Conservation (phyloP, 1,140 invertebrate species). For the Magallana angulata region DNA sequence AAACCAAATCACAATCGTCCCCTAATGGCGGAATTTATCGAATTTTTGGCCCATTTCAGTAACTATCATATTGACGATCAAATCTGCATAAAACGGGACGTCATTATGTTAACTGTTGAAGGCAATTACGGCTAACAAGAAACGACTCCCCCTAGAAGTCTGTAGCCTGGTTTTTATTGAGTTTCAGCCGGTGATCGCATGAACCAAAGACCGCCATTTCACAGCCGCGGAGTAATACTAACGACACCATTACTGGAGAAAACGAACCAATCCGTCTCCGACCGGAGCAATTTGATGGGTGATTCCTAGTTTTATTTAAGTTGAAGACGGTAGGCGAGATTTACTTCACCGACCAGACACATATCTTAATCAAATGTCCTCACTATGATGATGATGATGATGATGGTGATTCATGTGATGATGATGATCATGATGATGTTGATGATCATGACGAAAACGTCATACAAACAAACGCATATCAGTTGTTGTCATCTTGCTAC, state of each 20-base stretch:
- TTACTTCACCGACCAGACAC: too few species aligned
- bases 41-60: conserved; percentile 10
- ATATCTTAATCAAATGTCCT: too few species aligned
- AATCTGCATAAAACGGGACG: conserved; percentile 35
- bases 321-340: too few species aligned
- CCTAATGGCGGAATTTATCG: conserved; percentile 11
- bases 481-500: too few species aligned
- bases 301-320: too few species aligned
- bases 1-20: background rate
- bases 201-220: background rate
- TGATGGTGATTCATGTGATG: too few species aligned
- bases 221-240: background rate
- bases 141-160: background rate
- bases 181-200: background rate
- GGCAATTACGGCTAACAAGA: conserved; percentile 33
- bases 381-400: too few species aligned
- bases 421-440: too few species aligned
- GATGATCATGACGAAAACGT: too few species aligned
- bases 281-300: too few species aligned
- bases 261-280: too few species aligned
- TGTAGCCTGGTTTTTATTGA: background rate
- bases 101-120: conserved; percentile 20
- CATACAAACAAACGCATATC: too few species aligned
- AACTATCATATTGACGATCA: conserved; percentile 32
- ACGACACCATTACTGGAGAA: background rate